A percentile compares a stretch with the other conserved stretches of the same genome.
These are phyloP conservation scores for Lepisosteus osseus DNA, from an alignment of 2,113 vertebrate species.

Conservation along the genomic window DNA sequence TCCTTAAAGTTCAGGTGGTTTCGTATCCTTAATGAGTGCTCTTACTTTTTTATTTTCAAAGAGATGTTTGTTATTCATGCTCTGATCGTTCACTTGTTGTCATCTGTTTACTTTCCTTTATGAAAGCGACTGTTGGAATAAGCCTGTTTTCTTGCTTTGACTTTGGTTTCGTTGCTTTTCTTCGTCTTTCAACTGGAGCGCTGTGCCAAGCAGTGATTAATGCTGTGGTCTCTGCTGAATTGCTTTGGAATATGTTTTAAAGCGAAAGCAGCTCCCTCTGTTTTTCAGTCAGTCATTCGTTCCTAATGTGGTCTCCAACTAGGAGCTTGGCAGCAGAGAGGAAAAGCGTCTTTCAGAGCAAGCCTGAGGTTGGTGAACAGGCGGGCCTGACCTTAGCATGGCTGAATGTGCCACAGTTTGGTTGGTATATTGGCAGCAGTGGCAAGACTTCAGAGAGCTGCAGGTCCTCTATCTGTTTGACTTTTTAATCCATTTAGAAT, in stretches of 20 bases:
- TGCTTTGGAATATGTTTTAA: not conserved
- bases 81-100: not conserved
- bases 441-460: constrained; percentile 10
- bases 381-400: constrained; percentile 10
- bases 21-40: not conserved
- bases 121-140: not conserved
- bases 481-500: constrained; percentile 16
- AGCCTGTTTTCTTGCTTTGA: not conserved
- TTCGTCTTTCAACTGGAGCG: not conserved
- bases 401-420: not conserved
- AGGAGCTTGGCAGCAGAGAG: not conserved
- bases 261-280: not conserved
- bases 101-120: not conserved
- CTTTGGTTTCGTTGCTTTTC: not conserved
- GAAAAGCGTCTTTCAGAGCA: not conserved
- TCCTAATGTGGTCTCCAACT: constrained; percentile 3
- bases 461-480: constrained; percentile 16
- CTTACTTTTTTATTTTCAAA: not conserved
- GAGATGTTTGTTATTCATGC: not conserved
- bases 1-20: not conserved
- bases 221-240: not conserved
- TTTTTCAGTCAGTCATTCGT: constrained; percentile 5
- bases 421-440: constrained; percentile 1
- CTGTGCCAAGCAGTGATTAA: constrained; percentile 1
- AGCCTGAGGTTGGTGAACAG: not conserved